Evolutionary conservation across 2,113 vertebrate species (phyloP).

Genomic region (Argyrosomus japonicus): DNA sequence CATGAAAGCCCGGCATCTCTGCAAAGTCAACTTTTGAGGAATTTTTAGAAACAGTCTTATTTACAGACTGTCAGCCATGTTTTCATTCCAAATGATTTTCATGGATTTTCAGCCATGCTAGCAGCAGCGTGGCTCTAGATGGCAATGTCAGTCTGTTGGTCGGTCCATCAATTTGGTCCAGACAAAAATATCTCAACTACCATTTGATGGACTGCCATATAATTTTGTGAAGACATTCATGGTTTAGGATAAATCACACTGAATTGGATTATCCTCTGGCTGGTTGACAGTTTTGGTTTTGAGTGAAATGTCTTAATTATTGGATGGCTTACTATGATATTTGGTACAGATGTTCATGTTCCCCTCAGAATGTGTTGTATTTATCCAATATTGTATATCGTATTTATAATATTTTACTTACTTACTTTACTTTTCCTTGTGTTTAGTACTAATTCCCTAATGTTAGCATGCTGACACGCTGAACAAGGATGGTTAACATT

Average conservation of each 20-base stretch:
- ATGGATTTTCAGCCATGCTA: background rate
- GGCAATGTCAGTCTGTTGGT: background rate
- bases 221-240: background rate
- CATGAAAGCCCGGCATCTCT: slow-evolving; percentile 35
- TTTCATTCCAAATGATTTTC: background rate
- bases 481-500: background rate
- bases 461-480: background rate
- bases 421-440: background rate
- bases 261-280: background rate
- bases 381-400: too few relatives aligned
- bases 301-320: slow-evolving; percentile 6
- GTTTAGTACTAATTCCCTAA: background rate
- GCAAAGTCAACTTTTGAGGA: slow-evolving; percentile 46
- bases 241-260: background rate
- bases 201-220: background rate
- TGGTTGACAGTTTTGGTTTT: background rate
- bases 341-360: too few relatives aligned
- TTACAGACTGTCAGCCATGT: background rate
- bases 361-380: too few relatives aligned
- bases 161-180: background rate
- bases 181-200: background rate
- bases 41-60: slow-evolving; percentile 26
- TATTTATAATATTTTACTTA: too few relatives aligned
- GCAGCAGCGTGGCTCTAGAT: accelerated
- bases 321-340: background rate